These are phyloP conservation scores for Cyclophora albipunctata DNA, from an alignment of 2,888 invertebrate species.

Conservation along the genomic window DNA sequence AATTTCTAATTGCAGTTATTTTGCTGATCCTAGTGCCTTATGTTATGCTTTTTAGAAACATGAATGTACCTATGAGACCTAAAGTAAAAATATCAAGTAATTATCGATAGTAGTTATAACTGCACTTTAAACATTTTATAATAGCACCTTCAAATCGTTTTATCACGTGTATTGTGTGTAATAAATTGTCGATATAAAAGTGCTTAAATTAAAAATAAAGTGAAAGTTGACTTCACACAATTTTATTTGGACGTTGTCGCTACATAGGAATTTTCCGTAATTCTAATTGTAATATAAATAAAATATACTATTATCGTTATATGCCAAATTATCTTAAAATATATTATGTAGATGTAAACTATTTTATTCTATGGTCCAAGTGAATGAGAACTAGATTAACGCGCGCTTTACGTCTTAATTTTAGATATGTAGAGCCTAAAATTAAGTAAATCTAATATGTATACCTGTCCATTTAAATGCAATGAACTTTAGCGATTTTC, in stretches of 20 bases:
- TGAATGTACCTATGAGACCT: not conserved
- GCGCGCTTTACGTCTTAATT: constrained; percentile 51
- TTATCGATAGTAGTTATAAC: not conserved
- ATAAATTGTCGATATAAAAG: not conserved
- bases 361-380: constrained; percentile 40
- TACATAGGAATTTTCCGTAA: constrained; percentile 57
- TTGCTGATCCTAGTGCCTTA: constrained; percentile 32
- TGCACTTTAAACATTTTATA: not conserved
- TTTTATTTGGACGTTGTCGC: constrained; percentile 56
- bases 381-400: constrained; percentile 36
- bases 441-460: constrained; percentile 34
- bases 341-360: constrained; percentile 39
- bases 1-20: too few species aligned
- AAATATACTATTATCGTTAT: constrained; percentile 13
- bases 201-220: constrained; percentile 41
- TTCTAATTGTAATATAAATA: constrained; percentile 28
- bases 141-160: constrained; percentile 12
- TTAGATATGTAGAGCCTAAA: constrained; percentile 40
- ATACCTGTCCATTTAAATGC: constrained; percentile 36
- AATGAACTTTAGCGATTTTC: constrained; percentile 39
- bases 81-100: not conserved
- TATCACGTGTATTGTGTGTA: constrained; percentile 4
- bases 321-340: constrained; percentile 51
- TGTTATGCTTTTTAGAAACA: not conserved
- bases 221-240: constrained; percentile 51